phyloP scores from a whole-genome alignment of 2,113 vertebrate genomes.

The Myotis brandtii region DNA sequence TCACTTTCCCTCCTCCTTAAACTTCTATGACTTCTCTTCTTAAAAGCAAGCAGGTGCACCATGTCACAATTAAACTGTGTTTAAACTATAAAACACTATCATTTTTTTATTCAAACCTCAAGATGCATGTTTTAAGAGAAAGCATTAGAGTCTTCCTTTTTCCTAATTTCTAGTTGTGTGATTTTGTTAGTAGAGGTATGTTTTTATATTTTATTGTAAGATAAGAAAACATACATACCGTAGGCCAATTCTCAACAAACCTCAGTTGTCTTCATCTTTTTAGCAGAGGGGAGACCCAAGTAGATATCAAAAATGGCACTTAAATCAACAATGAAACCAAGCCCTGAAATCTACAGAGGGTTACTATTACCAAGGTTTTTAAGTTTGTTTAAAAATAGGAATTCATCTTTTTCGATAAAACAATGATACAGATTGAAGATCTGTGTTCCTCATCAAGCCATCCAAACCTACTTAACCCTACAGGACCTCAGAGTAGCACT shows the following conservation, averaged over 20 bases:
- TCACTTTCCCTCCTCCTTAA: background rate
- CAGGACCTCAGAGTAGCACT: background rate
- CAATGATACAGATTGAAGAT: background rate
- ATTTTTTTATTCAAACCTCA: constrained; percentile 19
- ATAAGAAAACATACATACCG: background rate
- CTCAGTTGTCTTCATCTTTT: background rate
- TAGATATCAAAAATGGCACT: background rate
- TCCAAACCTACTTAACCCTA: background rate
- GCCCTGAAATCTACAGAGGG: background rate
- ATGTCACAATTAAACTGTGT: constrained; percentile 31
- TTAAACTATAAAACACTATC: background rate
- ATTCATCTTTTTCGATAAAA: background rate
- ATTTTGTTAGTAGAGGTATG: background rate
- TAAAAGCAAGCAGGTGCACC: constrained; percentile 66
- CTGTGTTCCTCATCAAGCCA: background rate
- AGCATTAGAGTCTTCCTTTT: background rate
- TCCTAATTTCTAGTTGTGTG: background rate
- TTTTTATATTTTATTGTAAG: background rate
- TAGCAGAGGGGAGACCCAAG: background rate
- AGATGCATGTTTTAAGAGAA: background rate
- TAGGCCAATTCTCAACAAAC: background rate
- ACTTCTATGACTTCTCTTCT: background rate
- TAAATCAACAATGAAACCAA: background rate
- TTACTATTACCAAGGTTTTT: background rate
- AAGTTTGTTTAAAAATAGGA: background rate